Percentiles rank a stretch among this genome's conserved stretches.
These are phyloP conservation scores for Discoglossus pictus DNA, from an alignment of 2,797 vertebrate genomes.

Conservation along the genomic window DNA sequence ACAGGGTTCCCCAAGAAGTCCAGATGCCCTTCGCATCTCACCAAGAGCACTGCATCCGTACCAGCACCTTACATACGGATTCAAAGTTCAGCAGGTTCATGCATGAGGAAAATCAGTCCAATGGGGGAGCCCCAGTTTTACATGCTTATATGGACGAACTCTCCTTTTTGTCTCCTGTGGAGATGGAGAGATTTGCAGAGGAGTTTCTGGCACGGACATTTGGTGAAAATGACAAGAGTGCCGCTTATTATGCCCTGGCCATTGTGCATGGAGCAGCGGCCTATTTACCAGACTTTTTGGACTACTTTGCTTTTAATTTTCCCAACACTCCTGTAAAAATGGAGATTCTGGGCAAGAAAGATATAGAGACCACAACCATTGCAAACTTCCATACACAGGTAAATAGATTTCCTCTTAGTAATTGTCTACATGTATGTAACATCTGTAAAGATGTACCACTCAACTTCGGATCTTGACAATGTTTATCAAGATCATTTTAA, in stretches of 20 bases:
- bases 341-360: constrained; percentile 98
- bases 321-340: constrained; percentile 97
- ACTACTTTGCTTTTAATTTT: constrained; percentile 98
- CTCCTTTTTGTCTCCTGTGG: constrained; percentile 84
- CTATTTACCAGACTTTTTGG: constrained; percentile 95
- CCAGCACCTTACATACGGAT: constrained; percentile 86
- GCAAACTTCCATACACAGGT: constrained; percentile 98
- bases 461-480: too few species aligned
- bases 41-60: constrained; percentile 92
- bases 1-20: constrained; percentile 76
- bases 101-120: constrained; percentile 92
- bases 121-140: constrained; percentile 89
- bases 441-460: too few species aligned
- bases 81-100: constrained; percentile 86
- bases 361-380: constrained; percentile 98
- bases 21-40: constrained; percentile 87
- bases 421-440: too few species aligned
- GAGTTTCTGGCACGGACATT: constrained; percentile 93
- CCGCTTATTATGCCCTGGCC: constrained; percentile 87
- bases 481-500: too few species aligned
- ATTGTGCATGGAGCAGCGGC: constrained; percentile 93
- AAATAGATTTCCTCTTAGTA: constrained; percentile 52
- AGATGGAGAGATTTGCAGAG: constrained; percentile 89
- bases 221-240: constrained; percentile 84
- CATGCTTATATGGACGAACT: constrained; percentile 96